phyloP scores from a whole-genome alignment of 1,140 invertebrate species.

The Aethina tumida region DNA sequence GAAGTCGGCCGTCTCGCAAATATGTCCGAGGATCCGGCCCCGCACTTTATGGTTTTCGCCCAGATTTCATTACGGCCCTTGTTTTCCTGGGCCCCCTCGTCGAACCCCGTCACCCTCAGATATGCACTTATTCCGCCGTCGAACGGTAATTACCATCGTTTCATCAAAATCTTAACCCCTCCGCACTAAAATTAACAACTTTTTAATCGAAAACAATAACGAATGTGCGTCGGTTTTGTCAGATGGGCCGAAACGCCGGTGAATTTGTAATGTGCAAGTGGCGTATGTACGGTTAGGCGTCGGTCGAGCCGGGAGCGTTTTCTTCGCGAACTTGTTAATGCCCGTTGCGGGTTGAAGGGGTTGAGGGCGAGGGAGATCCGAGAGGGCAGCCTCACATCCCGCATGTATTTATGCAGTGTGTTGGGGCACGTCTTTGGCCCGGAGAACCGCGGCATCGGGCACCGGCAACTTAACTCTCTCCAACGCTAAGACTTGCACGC shows the following conservation, averaged over 20 bases:
- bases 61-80: conserved; percentile 27
- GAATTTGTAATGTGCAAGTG: too few relatives aligned
- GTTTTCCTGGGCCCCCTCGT: too few relatives aligned
- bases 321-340: conserved; percentile 25
- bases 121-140: too few relatives aligned
- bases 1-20: conserved; percentile 28
- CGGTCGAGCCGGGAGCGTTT: too few relatives aligned
- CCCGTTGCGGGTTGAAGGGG: conserved; percentile 2
- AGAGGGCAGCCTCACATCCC: conserved; percentile 17
- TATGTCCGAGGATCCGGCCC: conserved; percentile 30
- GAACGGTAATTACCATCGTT: too few relatives aligned
- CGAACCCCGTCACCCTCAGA: too few relatives aligned
- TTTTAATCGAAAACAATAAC: too few relatives aligned
- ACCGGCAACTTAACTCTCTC: conserved; percentile 6
- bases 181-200: too few relatives aligned
- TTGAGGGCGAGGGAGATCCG: conserved; percentile 5
- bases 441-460: conserved; percentile 2
- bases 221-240: too few relatives aligned
- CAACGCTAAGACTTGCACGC: conserved; percentile 1
- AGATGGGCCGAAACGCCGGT: too few relatives aligned
- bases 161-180: too few relatives aligned
- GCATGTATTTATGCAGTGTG: conserved; percentile 24
- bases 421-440: conserved; percentile 11
- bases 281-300: too few relatives aligned
- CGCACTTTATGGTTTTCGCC: conserved; percentile 28